phyloP scores from a whole-genome alignment of 1,140 invertebrate genomes.

The Tetraneura akinire region DNA sequence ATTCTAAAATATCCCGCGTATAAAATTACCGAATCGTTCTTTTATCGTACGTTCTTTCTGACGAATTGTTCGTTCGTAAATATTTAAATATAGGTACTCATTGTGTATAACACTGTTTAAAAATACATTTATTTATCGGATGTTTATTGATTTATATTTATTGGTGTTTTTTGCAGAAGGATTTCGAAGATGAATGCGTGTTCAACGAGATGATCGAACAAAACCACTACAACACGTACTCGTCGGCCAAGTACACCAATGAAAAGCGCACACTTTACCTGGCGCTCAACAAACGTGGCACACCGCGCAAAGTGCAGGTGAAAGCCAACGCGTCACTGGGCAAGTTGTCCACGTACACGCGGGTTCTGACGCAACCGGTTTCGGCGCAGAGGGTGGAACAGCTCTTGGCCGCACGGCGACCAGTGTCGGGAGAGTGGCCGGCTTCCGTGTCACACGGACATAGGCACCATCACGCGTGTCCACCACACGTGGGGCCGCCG shows the following conservation, averaged over 20 bases:
- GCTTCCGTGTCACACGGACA: conserved; percentile 23
- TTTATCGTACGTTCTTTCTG: no score
- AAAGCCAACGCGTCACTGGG: conserved; percentile 69
- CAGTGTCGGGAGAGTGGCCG: not conserved
- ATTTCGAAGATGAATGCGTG: conserved; percentile 78
- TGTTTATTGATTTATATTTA: not conserved
- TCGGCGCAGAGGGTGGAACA: conserved; percentile 63
- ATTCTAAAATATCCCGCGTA: no score
- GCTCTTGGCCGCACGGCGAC: conserved; percentile 58
- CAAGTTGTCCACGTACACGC: conserved; percentile 70
- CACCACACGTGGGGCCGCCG: conserved; percentile 38
- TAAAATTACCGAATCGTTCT: no score
- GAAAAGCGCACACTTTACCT: conserved; percentile 72
- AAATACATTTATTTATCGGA: no score
- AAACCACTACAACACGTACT: conserved; percentile 84
- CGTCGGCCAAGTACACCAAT: conserved; percentile 73
- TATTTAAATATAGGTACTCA: no score
- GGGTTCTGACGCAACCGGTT: conserved; percentile 68
- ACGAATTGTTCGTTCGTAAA: no score
- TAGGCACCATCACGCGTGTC: conserved; percentile 53
- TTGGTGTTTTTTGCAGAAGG: conserved; percentile 68
- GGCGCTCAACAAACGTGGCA: conserved; percentile 72
- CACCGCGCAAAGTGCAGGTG: conserved; percentile 70
- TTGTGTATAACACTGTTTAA: no score
- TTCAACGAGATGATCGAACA: conserved; percentile 83